Percentiles rank a stretch among this genome's conserved stretches.
These are phyloP conservation scores for Thermophis baileyi DNA, from an alignment of 2,113 vertebrate genomes.

Conservation along the genomic window DNA sequence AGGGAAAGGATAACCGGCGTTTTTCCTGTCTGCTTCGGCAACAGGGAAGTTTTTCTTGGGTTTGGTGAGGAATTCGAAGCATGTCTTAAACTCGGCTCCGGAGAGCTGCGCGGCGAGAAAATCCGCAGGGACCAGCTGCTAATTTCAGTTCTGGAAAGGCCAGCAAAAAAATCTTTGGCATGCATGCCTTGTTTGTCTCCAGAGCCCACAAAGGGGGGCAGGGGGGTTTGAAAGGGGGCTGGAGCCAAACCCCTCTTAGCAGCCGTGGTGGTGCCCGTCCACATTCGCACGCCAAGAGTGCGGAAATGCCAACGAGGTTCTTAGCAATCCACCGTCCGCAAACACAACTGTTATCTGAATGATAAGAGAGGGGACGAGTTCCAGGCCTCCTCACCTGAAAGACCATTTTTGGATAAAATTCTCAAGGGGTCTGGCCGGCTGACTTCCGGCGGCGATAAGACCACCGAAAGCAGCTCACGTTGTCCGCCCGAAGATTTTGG, in stretches of 20 bases:
- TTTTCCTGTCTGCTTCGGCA: neutral
- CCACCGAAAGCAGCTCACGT: neutral
- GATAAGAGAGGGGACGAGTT: neutral
- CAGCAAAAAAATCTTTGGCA: neutral
- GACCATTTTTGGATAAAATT: neutral
- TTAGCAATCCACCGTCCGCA: neutral
- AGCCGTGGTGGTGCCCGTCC: neutral
- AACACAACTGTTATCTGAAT: neutral
- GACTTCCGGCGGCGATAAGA: neutral
- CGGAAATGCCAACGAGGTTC: neutral
- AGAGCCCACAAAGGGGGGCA: neutral
- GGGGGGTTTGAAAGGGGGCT: neutral
- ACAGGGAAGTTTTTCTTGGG: neutral
- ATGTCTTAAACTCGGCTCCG: neutral
- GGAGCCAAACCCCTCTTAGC: neutral
- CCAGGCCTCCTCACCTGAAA: neutral
- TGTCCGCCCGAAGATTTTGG: neutral
- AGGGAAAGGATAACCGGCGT: neutral
- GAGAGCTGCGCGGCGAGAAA: neutral
- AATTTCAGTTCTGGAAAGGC: neutral
- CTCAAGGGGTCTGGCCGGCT: neutral
- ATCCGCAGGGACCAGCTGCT: neutral
- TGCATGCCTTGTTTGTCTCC: neutral
- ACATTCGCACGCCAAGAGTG: rapidly evolving
- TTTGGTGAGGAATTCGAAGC: neutral